Base-by-base conservation (phyloP, 2,888 invertebrate genomes). In the Chloroclysta siterata region DNA sequence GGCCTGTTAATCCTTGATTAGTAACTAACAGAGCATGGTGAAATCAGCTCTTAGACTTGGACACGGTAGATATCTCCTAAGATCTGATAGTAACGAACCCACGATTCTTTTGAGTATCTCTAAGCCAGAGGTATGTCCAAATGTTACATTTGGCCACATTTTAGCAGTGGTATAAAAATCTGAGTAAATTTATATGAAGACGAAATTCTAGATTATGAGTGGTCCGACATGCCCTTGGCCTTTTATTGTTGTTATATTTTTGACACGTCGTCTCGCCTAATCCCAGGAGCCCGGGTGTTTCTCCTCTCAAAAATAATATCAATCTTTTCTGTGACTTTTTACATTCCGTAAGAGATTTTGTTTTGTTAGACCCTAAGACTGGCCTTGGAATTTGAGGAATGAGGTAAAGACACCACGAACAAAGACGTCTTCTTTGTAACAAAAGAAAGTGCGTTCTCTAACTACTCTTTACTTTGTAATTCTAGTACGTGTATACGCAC, bases 231-330 rank as follows among this genome's bases (percentile, higher is more conserved):
- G 11, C 17, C 8, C 46, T 46, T 46, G 10, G 4, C 17, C 17
- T 17, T 46, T 17, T 4, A 46, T 46, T 44, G 15, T 46, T 46
- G 10, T 46, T 17, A 17, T 17, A 46, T 17, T 46, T 46, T 46
- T 46, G 46, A 17, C 17, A 41, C 41, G 13, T 42, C 5, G 22
- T 29, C 14, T 29, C 13, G 6, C n/a, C 13, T 28, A 28, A 48
- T 48, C 13, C 8, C 6, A 14, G 7, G n/a, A 14, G 42, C 28
- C 48, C 28, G n/a, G 11, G 10, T 17, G 11, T 47, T 47, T 22
- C 13, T 22, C 22, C 6, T 17, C 10, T 42, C 11, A 44, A 46
- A 56, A 42, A 42, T 53, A 53, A 28, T 52, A 47, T 11, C 47
- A 47, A 47, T 47, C 15, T 47, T 46, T 22, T 47, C 42, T 42